Evolutionary conservation across 2,797 vertebrate genomes (phyloP), one percentile per base, ranked within the genome.

Genomic region (Adrianichthys oophorus): DNA sequence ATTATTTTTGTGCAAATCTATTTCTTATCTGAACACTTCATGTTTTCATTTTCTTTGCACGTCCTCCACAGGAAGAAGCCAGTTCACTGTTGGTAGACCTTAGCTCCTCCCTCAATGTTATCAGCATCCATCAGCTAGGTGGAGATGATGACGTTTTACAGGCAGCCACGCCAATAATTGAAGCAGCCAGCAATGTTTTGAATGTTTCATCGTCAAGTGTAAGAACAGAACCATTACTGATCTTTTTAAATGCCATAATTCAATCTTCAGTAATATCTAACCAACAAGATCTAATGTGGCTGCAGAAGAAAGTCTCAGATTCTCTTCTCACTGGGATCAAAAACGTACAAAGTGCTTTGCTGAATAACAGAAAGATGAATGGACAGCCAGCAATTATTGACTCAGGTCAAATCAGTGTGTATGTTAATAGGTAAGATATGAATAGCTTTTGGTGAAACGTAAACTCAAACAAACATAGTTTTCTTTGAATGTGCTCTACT

Each of bases 161-260:
- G 46, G 91, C 92, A 45, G 92, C 92, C 37, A 74, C 60, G 7
- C 85, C 92, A 18, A 88, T 98, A 5, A 88, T 98, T 52, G 91
- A 89, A 57, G 94, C 94, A 65, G 90, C 93, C 57, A 93, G 94
- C 82, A 95, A 90, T 19, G 91, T 98, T 60, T 80, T 98, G 41
- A 92, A 90, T 68, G 92, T 90, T 72, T 92, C 92, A 29, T 77
- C 8, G 12, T 37, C 83, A 48, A 87, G 78, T 41, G 84, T 83
- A 68, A 79, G 83, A 14, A 44, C 62, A 68, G 42, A 41, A 32
- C 19, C 18, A 5, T 56, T 15, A 40, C 21, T 24, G 12, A 42
- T 13, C 5, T 3, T 46, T 15, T 4, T 15, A 48, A 41, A 52
- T 50, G 7, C 23, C 7, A 7, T 23, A 19, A 13, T 41, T 41